A percentile compares a stretch with the other conserved stretches of the same genome.
phyloP scores from a whole-genome alignment of 1,140 invertebrate species.

The Bradynema listronoti region DNA sequence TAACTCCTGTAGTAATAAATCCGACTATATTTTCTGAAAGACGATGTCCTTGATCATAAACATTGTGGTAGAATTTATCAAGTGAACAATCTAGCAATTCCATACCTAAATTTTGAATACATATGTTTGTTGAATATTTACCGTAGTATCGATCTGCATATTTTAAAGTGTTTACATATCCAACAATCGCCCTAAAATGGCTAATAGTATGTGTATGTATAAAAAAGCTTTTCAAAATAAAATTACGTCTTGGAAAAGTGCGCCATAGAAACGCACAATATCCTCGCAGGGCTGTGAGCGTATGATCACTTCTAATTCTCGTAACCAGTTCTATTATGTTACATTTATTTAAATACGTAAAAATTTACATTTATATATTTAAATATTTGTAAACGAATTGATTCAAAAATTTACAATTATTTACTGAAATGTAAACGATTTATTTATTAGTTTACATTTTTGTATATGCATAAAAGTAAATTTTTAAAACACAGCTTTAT shows the following conservation, averaged over 20 bases:
- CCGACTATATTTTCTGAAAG: constrained; percentile 76
- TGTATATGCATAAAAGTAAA: neutral
- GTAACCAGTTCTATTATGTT: constrained; percentile 62
- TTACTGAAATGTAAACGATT: too few relatives aligned
- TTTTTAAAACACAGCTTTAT: neutral
- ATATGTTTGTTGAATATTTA: neutral
- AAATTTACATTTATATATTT: too few relatives aligned
- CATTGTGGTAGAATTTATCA: constrained; percentile 96
- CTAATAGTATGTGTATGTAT: neutral
- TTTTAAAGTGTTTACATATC: constrained; percentile 68
- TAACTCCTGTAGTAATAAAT: constrained; percentile 69
- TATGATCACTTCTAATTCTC: constrained; percentile 95
- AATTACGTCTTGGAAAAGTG: constrained; percentile 79
- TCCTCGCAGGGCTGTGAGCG: constrained; percentile 85
- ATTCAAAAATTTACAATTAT: too few relatives aligned
- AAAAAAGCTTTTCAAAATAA: neutral
- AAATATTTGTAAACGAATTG: too few relatives aligned
- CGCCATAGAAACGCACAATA: constrained; percentile 94
- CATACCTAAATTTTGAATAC: constrained; percentile 64
- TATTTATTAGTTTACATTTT: too few relatives aligned
- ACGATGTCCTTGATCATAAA: constrained; percentile 63
- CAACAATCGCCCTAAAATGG: constrained; percentile 76
- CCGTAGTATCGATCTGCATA: neutral
- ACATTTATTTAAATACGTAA: too few relatives aligned
- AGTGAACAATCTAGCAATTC: constrained; percentile 98